Evolutionary conservation across 2,113 vertebrate species (phyloP), one percentile per base, ranked within the genome.

Genomic region (Tupaia chinensis): DNA sequence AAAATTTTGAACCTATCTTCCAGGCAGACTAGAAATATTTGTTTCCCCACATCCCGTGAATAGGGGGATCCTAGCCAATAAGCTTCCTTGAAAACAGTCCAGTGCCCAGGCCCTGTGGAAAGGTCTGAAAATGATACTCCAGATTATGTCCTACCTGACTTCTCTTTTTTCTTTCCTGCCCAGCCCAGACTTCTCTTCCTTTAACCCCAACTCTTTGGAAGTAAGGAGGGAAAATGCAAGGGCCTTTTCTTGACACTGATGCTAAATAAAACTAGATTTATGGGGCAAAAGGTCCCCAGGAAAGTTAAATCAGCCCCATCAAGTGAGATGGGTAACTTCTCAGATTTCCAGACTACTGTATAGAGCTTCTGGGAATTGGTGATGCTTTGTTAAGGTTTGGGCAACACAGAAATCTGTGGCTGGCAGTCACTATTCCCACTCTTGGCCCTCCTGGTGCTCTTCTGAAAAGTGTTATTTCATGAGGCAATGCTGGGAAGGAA

Each of bases 391-490:
- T 63, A 88, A 87, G 32, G 91, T 83, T 72, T 83, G 91, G 86
- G 79, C 73, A 69, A 68, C 68, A 69, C 89, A 78, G 85, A 77
- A 74, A 56, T 95, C 34, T 74, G 65, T 77, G 92, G 72, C 77
- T 44, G 14, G 65, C 7, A 89, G 78, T 73, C 61, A 76, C 74
- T 83, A 19, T 70, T 95, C 56, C 68, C 74, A 34, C 63, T 60
- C 32, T 72, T 78, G 56, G 27, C 29, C 58, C 88, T 96, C 74
- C 69, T 14, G 27, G n/a, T 92, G 65, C 76, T 63, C 72, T 82
- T 91, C 82, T 91, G 56, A 72, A 79, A 93, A 87, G 82, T 89
- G 27, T 89, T 88, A 58, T 61, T 76, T 86, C 78, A 58, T 76
- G 25, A 87, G 89, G 70, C 74, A 32, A 23, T 79, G 58, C 15